phyloP scores from a whole-genome alignment of 2,888 invertebrate genomes.

The Acanthosepion lycidas region DNA sequence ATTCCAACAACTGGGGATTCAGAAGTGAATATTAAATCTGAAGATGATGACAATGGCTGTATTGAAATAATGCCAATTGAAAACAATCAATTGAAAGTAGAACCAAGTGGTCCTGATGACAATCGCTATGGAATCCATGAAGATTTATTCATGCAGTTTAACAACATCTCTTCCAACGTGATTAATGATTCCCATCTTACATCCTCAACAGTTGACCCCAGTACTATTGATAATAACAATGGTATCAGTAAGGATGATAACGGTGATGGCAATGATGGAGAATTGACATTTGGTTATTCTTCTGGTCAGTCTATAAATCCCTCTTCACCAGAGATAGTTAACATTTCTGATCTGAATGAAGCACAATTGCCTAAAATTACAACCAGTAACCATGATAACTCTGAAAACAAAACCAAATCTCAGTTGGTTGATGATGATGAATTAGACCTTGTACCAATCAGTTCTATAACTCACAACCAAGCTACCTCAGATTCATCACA shows the following conservation, averaged over 20 bases:
- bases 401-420: neutral
- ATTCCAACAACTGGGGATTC: neutral
- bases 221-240: neutral
- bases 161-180: constrained; percentile 37
- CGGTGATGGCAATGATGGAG: neutral
- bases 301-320: neutral
- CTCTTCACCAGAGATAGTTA: neutral
- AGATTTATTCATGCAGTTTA: constrained; percentile 35
- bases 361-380: neutral
- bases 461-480: neutral
- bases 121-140: constrained; percentile 34
- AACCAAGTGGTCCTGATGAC: constrained; percentile 38
- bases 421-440: constrained; percentile 2
- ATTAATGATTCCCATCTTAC: neutral
- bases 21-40: constrained; percentile 34
- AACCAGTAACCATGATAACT: neutral
- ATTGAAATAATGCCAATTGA: neutral
- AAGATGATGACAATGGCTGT: neutral
- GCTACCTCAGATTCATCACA: neutral
- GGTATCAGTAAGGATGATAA: neutral
- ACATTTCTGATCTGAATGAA: constrained; percentile 20
- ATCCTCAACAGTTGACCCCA: neutral
- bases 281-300: constrained; percentile 3
- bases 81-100: neutral
- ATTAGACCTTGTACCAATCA: neutral